phyloP scores from a whole-genome alignment of 1,140 invertebrate species.

The Carposina sasakii region DNA sequence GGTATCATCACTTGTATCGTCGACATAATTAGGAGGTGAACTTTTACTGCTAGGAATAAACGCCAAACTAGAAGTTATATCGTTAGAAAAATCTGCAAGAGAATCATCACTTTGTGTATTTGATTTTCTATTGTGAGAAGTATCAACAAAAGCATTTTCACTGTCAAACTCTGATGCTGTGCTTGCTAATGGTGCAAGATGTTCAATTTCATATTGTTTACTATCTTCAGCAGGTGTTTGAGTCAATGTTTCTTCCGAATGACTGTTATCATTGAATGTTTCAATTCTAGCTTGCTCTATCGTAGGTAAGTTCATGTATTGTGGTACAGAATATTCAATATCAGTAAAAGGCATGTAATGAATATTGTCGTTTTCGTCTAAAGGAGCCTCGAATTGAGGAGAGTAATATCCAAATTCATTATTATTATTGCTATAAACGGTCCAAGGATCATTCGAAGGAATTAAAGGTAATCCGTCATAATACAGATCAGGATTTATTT shows the following conservation, averaged over 20 bases:
- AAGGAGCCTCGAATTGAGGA: slow-evolving; percentile 45
- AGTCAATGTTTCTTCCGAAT: slow-evolving; percentile 23
- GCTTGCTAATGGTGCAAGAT: too few species aligned
- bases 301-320: slow-evolving; percentile 54
- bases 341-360: slow-evolving; percentile 61
- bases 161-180: slow-evolving; percentile 6
- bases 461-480: slow-evolving; percentile 57
- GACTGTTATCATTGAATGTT: slow-evolving; percentile 23
- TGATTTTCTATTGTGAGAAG: slow-evolving; percentile 36
- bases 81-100: slow-evolving; percentile 56
- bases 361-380: slow-evolving; percentile 40
- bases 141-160: slow-evolving; percentile 37
- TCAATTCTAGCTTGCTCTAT: slow-evolving; percentile 33
- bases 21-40: slow-evolving; percentile 40
- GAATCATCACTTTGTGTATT: slow-evolving; percentile 51
- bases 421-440: slow-evolving; percentile 45
- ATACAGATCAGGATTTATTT: slow-evolving; percentile 49
- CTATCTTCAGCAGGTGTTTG: not conserved
- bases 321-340: slow-evolving; percentile 54
- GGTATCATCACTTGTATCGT: slow-evolving; percentile 61
- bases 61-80: slow-evolving; percentile 63
- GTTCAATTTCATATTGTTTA: slow-evolving; percentile 7
- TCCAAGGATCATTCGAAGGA: slow-evolving; percentile 62
- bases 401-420: slow-evolving; percentile 49
- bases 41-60: slow-evolving; percentile 60